A percentile compares a stretch with the other conserved stretches of the same genome.
These are phyloP conservation scores for Pachypanchax playfairii DNA, from an alignment of 2,113 vertebrate genomes.

Conservation along the genomic window DNA sequence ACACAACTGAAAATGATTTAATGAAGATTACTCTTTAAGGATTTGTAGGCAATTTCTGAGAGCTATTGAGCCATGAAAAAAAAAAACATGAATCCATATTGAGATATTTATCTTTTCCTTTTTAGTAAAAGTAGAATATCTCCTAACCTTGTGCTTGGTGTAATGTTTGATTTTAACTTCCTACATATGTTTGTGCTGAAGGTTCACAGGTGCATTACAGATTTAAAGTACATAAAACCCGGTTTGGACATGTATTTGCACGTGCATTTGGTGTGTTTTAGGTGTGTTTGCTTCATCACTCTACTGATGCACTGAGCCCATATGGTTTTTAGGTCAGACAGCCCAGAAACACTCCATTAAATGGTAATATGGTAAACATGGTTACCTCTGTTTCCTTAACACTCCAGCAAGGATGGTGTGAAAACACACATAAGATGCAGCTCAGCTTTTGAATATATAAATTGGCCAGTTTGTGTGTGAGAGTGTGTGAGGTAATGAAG, in stretches of 20 bases:
- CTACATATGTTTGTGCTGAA: too few relatives aligned
- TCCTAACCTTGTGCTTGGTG: too few relatives aligned
- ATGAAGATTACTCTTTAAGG: not conserved
- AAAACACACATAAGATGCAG: constrained; percentile 19
- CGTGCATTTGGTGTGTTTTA: not conserved
- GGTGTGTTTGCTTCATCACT: constrained; percentile 8
- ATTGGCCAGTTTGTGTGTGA: constrained; percentile 25
- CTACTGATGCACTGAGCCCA: constrained; percentile 41
- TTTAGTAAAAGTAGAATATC: not conserved
- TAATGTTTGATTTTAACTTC: too few relatives aligned
- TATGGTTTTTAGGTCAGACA: constrained; percentile 47
- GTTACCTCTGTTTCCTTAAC: constrained; percentile 49
- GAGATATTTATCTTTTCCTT: not conserved
- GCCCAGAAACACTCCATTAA: constrained; percentile 58
- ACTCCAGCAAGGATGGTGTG: constrained; percentile 43
- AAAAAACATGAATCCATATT: not conserved
- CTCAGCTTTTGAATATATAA: constrained; percentile 33
- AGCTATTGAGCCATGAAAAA: not conserved
- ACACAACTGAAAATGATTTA: not conserved
- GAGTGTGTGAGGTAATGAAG: constrained; percentile 39
- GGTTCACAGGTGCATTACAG: too few relatives aligned
- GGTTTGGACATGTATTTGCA: not conserved
- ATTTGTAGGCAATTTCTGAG: not conserved
- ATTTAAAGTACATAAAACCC: not conserved
- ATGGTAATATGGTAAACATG: constrained; percentile 60